Conservation (phyloP, 2,113 vertebrate genomes). For the Hypanus sabinus region DNA sequence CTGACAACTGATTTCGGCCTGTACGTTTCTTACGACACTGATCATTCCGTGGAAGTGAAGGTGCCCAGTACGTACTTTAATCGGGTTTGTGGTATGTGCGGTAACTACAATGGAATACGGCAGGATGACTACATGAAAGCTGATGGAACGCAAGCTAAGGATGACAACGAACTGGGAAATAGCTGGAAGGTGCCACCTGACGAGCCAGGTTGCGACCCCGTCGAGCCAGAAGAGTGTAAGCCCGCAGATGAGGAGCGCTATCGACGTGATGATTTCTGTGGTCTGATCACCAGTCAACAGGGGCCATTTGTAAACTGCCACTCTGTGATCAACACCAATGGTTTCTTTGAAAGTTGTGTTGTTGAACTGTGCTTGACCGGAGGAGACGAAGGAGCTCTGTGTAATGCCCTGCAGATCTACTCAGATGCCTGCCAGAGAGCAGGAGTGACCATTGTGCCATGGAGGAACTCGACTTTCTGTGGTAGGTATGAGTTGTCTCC, state of each 20-base stretch:
- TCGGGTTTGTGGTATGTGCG: constrained; percentile 71
- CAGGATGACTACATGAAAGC: constrained; percentile 59
- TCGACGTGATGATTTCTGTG: constrained; percentile 55
- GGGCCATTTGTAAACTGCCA: constrained; percentile 63
- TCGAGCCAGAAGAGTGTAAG: constrained; percentile 49
- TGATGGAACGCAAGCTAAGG: constrained; percentile 46
- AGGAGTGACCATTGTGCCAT: constrained; percentile 53
- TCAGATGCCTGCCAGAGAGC: constrained; percentile 56
- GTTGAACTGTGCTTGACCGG: constrained; percentile 57
- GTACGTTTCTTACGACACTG: constrained; percentile 54
- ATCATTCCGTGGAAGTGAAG: constrained; percentile 59
- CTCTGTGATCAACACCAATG: constrained; percentile 49
- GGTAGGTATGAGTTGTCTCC: constrained; percentile 53
- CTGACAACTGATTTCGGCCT: constrained; percentile 60
- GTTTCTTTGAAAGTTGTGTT: constrained; percentile 63
- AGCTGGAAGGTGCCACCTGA: constrained; percentile 55
- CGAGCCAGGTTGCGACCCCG: constrained; percentile 50
- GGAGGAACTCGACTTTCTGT: constrained; percentile 67
- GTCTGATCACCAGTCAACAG: constrained; percentile 51
- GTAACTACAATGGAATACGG: constrained; percentile 61
- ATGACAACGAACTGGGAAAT: constrained; percentile 49
- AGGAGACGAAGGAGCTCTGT: constrained; percentile 53
- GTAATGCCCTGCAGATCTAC: constrained; percentile 54
- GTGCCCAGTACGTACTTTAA: constrained; percentile 58
- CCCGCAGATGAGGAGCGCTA: constrained; percentile 50